Evolutionary conservation across 2,113 vertebrate genomes (phyloP), one percentile per base, ranked within the genome.

Genomic region (Climacteris rufus): DNA sequence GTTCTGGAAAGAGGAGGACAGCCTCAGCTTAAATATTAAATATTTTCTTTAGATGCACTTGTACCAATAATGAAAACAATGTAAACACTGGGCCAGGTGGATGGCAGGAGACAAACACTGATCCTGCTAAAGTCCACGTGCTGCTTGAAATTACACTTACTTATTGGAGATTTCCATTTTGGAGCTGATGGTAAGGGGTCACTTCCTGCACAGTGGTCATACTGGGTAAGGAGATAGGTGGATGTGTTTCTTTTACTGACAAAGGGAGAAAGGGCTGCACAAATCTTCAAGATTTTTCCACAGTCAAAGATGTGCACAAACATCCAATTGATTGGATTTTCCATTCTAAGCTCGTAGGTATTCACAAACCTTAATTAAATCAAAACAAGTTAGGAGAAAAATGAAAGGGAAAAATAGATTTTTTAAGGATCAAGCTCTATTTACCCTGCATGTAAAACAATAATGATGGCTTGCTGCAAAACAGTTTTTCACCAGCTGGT

Each of bases 191-290:
- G 68, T 70, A 37, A 89, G 54, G 4, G 2, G 57, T 39, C 37
- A 52, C 22, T 68, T 94, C 52, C 61, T 76, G 31, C 3, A 0
- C 0, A 0, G 3, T 61, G 22, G 15, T 17, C 1, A 0, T 11
- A 5, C 45, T 65, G n/a, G 33, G 40, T 80, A 30, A 66, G 35
- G 64, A 68, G 53, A 45, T 5, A 10, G 1, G 16, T n/a, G 8
- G 17, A 25, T 82, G 37, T 23, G 21, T 44, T 44, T 59, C 50
- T 39, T 50, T 52, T 19, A 66, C 27, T 74, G 35, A 66, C 25
- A 70, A 17, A 1, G 8, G 13, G 31, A 85, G 40, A 39, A 66
- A 80, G 52, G 53, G 31, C 31, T 78, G 40, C 39, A 65, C 33
- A 61, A 6, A 33, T 77, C 50, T 42, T 78, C 17, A 45, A 23